Evolutionary conservation across 2,797 vertebrate species (phyloP).

Genomic region (Macropus fuliginosus): DNA sequence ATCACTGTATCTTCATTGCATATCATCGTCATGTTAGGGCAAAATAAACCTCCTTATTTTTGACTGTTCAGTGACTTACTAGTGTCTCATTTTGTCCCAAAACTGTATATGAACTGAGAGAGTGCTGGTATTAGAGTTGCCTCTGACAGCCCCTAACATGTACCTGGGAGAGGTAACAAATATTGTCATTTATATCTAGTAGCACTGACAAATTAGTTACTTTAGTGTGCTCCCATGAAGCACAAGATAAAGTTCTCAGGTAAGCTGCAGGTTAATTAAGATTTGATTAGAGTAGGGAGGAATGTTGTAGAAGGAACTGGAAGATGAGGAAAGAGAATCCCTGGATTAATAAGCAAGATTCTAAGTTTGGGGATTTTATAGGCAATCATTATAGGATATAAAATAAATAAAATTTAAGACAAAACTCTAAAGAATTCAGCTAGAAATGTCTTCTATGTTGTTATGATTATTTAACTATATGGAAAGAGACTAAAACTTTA

Average conservation of each 20-base stretch:
- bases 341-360: not conserved
- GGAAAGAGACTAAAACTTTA: not conserved
- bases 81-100: not conserved
- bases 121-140: not conserved
- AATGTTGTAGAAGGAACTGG: not conserved
- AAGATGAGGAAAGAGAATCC: not conserved
- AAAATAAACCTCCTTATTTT: not conserved
- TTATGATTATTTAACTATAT: not conserved
- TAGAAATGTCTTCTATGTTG: not conserved
- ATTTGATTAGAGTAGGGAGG: not conserved
- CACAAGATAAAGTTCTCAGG: conserved; percentile 17
- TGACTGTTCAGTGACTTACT: not conserved
- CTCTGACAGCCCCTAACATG: not conserved
- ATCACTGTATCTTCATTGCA: not conserved
- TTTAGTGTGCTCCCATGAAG: conserved; percentile 11
- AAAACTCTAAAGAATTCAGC: not conserved
- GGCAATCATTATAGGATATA: not conserved
- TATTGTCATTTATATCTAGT: not conserved
- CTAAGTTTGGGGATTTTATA: not conserved
- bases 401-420: not conserved
- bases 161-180: not conserved
- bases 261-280: not conserved
- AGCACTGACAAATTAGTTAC: conserved; percentile 3
- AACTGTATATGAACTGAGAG: not conserved
- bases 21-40: not conserved